These are phyloP conservation scores for Willisornis vidua DNA, from an alignment of 2,113 vertebrate species.

Conservation along the genomic window DNA sequence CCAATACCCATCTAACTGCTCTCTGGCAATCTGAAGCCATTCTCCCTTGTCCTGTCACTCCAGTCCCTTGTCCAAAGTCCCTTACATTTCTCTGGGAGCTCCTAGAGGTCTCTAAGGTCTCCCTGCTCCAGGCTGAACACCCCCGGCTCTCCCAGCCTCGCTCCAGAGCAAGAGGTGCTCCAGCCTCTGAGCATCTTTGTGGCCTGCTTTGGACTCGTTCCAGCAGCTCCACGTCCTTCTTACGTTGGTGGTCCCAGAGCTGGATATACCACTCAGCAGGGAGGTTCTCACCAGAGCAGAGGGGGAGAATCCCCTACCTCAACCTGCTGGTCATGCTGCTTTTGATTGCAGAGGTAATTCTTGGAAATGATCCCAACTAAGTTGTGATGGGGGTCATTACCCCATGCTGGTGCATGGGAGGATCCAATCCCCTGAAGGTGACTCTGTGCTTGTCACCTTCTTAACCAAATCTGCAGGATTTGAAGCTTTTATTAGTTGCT, in stretches of 20 bases:
- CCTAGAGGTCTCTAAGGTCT: neutral
- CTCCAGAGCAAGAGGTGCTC: neutral
- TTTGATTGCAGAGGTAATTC: neutral
- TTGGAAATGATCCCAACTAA: neutral
- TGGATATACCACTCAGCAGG: neutral
- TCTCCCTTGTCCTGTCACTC: neutral
- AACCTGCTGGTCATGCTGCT: rapidly evolving
- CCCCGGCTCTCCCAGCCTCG: neutral
- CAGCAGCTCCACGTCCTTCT: neutral
- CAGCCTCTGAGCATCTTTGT: neutral
- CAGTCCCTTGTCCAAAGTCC: neutral
- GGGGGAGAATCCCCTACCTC: neutral
- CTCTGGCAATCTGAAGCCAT: neutral
- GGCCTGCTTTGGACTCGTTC: neutral
- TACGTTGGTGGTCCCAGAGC: neutral
- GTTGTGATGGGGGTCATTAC: neutral
- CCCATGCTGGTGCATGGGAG: neutral
- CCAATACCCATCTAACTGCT: rapidly evolving
- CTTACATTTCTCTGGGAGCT: neutral
- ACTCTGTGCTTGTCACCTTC: neutral
- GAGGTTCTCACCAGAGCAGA: neutral
- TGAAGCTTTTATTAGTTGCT: neutral
- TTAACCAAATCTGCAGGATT: neutral
- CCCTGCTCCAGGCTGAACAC: neutral
- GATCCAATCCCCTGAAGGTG: neutral